Evolutionary conservation across 1,140 invertebrate species (phyloP).

Genomic region (Octopus bimaculoides): DNA sequence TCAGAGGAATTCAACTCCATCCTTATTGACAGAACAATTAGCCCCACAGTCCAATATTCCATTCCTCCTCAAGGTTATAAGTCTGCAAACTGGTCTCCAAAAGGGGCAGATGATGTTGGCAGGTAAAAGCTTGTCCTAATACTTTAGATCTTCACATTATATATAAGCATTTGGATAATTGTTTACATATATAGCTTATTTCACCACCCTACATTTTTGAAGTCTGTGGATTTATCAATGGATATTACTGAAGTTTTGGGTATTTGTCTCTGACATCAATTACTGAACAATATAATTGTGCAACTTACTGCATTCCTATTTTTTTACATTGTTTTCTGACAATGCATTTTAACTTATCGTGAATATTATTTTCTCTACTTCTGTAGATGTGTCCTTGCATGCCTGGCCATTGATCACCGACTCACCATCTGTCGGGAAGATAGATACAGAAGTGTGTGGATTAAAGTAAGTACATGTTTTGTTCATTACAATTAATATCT

Average conservation of each 20-base stretch:
- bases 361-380: neutral
- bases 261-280: no score
- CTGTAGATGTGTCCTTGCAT: conserved; percentile 1
- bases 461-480: neutral
- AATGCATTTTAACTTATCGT: no score
- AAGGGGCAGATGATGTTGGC: conserved; percentile 10
- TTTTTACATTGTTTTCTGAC: no score
- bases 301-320: no score
- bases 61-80: neutral
- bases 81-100: conserved; percentile 1
- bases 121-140: neutral
- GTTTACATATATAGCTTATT: no score
- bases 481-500: no score
- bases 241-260: no score
- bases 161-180: no score
- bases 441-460: neutral
- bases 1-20: conserved; percentile 5
- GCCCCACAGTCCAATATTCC: neutral
- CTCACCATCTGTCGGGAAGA: neutral
- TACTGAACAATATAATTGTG: no score
- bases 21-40: neutral
- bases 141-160: no score
- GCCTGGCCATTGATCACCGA: conserved; percentile 6
- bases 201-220: no score
- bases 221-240: no score